Percentiles rank a stretch among this genome's conserved stretches.
These are phyloP conservation scores for Brachionus sp. DNA, from an alignment of 1,140 invertebrate species.

Conservation along the genomic window DNA sequence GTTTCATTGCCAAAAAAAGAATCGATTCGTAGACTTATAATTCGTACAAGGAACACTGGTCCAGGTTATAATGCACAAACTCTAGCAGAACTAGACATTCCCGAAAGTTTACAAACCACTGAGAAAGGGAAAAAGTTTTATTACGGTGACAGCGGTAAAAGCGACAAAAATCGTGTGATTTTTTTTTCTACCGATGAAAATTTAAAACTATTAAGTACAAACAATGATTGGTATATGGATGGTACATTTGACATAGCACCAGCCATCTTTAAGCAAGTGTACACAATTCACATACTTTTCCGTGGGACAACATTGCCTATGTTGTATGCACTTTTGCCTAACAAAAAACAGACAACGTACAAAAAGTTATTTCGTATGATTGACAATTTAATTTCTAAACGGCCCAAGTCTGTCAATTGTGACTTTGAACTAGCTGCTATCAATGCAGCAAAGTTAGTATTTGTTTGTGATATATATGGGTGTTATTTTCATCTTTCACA, in stretches of 20 bases:
- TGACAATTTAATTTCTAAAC: background rate
- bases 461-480: background rate
- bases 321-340: background rate
- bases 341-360: background rate
- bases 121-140: background rate
- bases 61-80: background rate
- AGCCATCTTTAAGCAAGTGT: background rate
- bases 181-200: background rate
- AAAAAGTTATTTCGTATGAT: background rate
- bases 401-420: background rate
- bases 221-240: background rate
- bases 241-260: background rate
- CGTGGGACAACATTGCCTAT: background rate
- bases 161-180: background rate
- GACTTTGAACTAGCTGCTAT: background rate
- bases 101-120: background rate
- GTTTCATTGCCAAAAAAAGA: constrained; percentile 3
- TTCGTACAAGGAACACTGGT: background rate
- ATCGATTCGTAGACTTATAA: background rate
- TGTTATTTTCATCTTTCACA: background rate
- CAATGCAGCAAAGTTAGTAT: background rate
- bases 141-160: background rate
- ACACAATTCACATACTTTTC: background rate
- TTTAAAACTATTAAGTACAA: background rate
- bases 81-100: background rate